phyloP scores from a whole-genome alignment of 2,888 invertebrate genomes.

The Apotomis capreana region DNA sequence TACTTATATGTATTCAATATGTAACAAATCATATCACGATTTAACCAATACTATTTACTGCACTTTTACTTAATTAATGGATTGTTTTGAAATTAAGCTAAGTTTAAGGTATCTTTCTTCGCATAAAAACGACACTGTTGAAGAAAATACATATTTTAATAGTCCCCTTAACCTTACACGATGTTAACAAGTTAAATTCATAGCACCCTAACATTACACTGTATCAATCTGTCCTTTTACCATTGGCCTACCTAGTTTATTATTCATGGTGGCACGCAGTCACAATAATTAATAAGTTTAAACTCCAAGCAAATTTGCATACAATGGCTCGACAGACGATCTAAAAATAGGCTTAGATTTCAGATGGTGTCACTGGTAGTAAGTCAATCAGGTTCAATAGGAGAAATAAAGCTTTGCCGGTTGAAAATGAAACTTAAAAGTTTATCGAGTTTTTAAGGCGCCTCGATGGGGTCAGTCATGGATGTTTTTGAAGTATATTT shows the following conservation, averaged over 20 bases:
- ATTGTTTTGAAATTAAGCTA: too few relatives aligned
- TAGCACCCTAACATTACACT: neutral
- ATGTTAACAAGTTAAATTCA: slow-evolving; percentile 1
- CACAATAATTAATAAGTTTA: slow-evolving; percentile 82
- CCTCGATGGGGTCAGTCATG: too few relatives aligned
- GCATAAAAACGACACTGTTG: too few relatives aligned
- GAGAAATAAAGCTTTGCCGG: slow-evolving; percentile 5
- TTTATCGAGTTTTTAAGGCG: neutral
- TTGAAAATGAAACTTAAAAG: neutral
- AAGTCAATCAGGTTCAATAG: slow-evolving; percentile 32
- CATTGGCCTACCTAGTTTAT: slow-evolving; percentile 50
- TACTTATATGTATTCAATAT: too few relatives aligned
- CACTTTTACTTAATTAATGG: too few relatives aligned
- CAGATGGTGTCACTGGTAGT: slow-evolving; percentile 39
- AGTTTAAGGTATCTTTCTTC: too few relatives aligned
- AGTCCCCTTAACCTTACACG: too few relatives aligned
- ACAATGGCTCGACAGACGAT: slow-evolving; percentile 63
- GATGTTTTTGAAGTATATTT: too few relatives aligned
- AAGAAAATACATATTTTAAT: too few relatives aligned
- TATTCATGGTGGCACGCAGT: slow-evolving; percentile 67
- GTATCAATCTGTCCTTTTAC: slow-evolving; percentile 25
- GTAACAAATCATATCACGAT: too few relatives aligned
- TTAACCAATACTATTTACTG: too few relatives aligned
- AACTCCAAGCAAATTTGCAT: slow-evolving; percentile 73
- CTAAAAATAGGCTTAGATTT: slow-evolving; percentile 43